Percentiles rank a stretch among this genome's conserved stretches.
Evolutionary conservation across 2,797 vertebrate genomes (phyloP).

Genomic region (Aselliscus stoliczkanus): DNA sequence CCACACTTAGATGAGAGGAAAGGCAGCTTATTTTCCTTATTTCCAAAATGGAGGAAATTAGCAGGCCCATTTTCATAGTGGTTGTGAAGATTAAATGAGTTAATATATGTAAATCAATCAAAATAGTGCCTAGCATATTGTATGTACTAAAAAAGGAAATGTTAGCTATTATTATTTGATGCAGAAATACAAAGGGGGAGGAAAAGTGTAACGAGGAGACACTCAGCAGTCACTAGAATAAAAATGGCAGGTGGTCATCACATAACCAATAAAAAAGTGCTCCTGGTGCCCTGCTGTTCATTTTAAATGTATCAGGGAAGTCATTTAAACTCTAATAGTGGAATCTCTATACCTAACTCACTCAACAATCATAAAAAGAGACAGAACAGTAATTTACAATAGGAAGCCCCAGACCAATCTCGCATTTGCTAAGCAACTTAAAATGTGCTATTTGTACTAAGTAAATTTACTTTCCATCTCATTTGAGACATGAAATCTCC

Average conservation of each 20-base stretch:
- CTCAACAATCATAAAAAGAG: slow-evolving; percentile 18
- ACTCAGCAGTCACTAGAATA: neutral
- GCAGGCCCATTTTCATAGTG: neutral
- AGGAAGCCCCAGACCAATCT: neutral
- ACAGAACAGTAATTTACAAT: neutral
- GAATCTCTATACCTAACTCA: neutral
- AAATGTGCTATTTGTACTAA: neutral
- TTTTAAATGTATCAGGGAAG: neutral
- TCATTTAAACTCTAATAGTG: neutral
- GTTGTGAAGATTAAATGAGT: neutral
- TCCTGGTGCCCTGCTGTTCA: neutral
- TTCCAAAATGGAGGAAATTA: neutral
- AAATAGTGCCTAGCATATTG: neutral
- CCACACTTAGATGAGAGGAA: neutral
- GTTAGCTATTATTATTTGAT: neutral
- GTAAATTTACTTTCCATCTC: neutral
- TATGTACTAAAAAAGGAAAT: neutral
- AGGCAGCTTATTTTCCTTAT: neutral
- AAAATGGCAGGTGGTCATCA: neutral
- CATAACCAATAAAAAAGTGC: neutral
- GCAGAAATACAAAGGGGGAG: neutral
- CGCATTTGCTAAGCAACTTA: neutral
- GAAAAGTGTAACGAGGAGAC: neutral
- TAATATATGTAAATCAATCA: neutral
- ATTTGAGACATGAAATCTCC: neutral